phyloP scores from a whole-genome alignment of 1,140 invertebrate species.

The Zaprionus nigranus region DNA sequence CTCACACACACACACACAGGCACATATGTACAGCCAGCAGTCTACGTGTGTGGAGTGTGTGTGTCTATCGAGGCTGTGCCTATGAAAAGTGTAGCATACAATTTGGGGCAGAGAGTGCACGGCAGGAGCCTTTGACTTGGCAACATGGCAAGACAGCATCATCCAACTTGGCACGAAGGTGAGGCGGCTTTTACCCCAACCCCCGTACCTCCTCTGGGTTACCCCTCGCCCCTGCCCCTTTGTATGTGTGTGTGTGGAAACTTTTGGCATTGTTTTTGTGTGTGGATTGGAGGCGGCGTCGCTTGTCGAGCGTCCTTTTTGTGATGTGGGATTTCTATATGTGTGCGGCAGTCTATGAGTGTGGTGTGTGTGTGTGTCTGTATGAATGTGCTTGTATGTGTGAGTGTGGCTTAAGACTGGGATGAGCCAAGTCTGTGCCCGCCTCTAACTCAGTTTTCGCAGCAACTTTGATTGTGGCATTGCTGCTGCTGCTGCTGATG shows the following conservation, averaged over 20 bases:
- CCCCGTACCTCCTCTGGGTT: neutral
- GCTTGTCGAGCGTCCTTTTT: conserved; percentile 59
- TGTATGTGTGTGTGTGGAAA: conserved; percentile 54
- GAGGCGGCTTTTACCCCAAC: conserved; percentile 43
- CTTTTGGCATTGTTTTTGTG: conserved; percentile 82
- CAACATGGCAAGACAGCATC: conserved; percentile 65
- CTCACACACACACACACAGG: conserved; percentile 36
- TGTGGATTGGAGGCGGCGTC: conserved; percentile 56
- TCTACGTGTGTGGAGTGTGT: conserved; percentile 12
- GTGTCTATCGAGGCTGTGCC: conserved; percentile 49
- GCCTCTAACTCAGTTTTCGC: conserved; percentile 46
- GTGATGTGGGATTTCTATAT: conserved; percentile 45
- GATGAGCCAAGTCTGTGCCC: conserved; percentile 73
- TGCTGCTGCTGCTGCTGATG: conserved; percentile 36
- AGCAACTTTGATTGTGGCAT: conserved; percentile 82
- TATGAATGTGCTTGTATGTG: conserved; percentile 26
- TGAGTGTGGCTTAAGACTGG: conserved; percentile 47
- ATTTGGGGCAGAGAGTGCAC: conserved; percentile 59
- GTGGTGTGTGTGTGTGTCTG: conserved; percentile 24
- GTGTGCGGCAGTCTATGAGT: neutral
- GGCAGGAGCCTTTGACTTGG: conserved; percentile 75
- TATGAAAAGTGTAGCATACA: conserved; percentile 65
- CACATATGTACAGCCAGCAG: conserved; percentile 1
- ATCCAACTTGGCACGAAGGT: conserved; percentile 63
- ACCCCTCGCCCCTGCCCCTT: neutral